phyloP scores from a whole-genome alignment of 2,797 vertebrate genomes.

The Periophthalmus magnuspinnatus region DNA sequence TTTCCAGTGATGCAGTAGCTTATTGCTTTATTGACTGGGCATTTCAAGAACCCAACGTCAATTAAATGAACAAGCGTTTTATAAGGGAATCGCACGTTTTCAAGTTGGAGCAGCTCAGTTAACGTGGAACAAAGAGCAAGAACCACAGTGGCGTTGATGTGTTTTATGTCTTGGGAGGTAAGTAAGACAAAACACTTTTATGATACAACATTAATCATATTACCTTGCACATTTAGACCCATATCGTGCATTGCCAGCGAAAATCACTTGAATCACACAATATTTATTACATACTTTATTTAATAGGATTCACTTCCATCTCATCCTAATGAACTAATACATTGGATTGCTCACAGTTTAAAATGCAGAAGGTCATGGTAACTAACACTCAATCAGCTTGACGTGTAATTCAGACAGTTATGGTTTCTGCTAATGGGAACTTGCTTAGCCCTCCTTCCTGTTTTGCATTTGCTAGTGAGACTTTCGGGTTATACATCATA shows the following conservation, averaged over 20 bases:
- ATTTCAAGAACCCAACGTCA: not conserved
- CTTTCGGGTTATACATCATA: conserved; percentile 36
- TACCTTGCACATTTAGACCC: conserved; percentile 18
- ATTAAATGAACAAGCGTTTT: not conserved
- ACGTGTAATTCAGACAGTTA: conserved; percentile 26
- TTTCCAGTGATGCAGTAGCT: not conserved
- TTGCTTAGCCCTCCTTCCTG: conserved; percentile 21
- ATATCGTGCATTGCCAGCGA: conserved; percentile 16
- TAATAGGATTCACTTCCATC: conserved; percentile 10
- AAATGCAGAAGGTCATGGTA: conserved; percentile 10
- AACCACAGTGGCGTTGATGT: conserved; percentile 5
- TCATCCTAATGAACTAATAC: conserved; percentile 14
- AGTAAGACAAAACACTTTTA: conserved; percentile 29
- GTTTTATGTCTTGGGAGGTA: conserved; percentile 12
- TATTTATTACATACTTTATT: conserved; percentile 27
- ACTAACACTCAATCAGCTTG: conserved; percentile 27
- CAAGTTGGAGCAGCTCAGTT: not conserved
- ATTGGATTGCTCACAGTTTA: conserved; percentile 18
- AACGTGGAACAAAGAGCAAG: conserved; percentile 8
- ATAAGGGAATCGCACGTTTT: not conserved
- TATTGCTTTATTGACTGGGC: not conserved
- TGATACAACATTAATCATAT: conserved; percentile 16
- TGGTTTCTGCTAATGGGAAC: conserved; percentile 24
- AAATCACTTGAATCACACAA: conserved; percentile 26
- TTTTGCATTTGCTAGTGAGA: conserved; percentile 31